phyloP scores from a whole-genome alignment of 2,888 invertebrate genomes.

The Eucriotettix oculatus region DNA sequence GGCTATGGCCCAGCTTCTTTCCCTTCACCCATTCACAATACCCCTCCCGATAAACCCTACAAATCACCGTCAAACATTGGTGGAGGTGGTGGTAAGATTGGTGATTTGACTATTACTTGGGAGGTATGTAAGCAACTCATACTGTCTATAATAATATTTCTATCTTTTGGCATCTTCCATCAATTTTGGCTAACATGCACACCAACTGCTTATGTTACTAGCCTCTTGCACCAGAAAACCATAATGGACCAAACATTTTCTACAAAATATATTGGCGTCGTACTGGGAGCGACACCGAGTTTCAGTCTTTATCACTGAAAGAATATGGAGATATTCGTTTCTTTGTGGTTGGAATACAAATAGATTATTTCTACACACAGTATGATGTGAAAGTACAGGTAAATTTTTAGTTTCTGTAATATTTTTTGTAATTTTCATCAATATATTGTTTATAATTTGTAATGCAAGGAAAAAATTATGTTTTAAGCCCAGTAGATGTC shows the following conservation, averaged over 20 bases:
- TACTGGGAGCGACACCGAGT: constrained; percentile 54
- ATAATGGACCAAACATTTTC: constrained; percentile 77
- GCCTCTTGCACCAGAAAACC: constrained; percentile 56
- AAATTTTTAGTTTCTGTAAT: constrained; percentile 1
- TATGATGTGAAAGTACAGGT: constrained; percentile 74
- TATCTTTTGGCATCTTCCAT: not conserved
- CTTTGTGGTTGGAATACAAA: constrained; percentile 59
- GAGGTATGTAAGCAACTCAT: constrained; percentile 22
- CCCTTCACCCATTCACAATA: constrained; percentile 74
- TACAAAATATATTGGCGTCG: constrained; percentile 83
- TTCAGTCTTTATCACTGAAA: constrained; percentile 51
- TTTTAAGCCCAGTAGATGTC: no score
- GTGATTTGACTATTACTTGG: constrained; percentile 87
- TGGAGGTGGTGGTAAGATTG: constrained; percentile 92
- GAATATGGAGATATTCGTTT: constrained; percentile 59
- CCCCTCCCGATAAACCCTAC: constrained; percentile 62
- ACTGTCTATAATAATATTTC: not conserved
- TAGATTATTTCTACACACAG: constrained; percentile 60
- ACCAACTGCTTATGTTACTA: constrained; percentile 16
- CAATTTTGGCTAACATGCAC: not conserved
- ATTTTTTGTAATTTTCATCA: not conserved
- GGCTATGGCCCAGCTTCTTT: constrained; percentile 69
- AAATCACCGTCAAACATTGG: constrained; percentile 63
- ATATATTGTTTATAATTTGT: no score
- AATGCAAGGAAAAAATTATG: no score